Percentiles rank a stretch among this genome's conserved stretches.
These are phyloP conservation scores for Streblospio benedicti DNA, from an alignment of 1,140 invertebrate species.

Conservation along the genomic window DNA sequence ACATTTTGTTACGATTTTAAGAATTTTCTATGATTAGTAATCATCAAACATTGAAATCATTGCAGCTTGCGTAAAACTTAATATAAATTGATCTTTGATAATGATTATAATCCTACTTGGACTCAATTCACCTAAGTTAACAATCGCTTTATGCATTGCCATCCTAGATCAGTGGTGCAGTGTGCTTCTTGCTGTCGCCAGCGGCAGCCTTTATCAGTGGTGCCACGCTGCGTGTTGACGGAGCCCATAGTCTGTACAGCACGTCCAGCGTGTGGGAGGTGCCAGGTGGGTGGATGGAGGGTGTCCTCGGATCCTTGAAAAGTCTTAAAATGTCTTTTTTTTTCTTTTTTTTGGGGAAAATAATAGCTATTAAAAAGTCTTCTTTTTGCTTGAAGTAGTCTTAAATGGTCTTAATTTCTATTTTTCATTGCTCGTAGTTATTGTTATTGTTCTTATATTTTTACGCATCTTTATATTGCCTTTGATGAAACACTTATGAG, in stretches of 20 bases:
- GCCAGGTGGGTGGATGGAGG: constrained; percentile 34
- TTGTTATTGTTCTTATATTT: no score
- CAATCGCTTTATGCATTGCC: no score
- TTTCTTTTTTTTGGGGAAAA: not conserved
- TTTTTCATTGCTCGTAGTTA: no score
- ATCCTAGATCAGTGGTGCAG: constrained; percentile 41
- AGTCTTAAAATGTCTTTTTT: no score
- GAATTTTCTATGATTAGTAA: no score
- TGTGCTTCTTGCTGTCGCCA: constrained; percentile 51
- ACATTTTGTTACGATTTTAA: no score
- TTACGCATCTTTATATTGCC: no score
- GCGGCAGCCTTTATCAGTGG: constrained; percentile 50
- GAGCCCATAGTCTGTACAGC: constrained; percentile 37
- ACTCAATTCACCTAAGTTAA: no score
- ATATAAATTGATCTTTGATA: no score
- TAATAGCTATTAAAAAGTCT: not conserved
- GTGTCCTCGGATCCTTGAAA: not conserved
- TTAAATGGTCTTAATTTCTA: not conserved
- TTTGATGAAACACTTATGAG: no score
- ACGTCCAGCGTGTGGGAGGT: constrained; percentile 22
- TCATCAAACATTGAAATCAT: no score
- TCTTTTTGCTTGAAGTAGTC: not conserved
- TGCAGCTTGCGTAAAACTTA: constrained; percentile 11
- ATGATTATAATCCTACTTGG: no score
- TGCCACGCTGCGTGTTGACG: constrained; percentile 49